These are phyloP conservation scores for Peromyscus leucopus DNA, from an alignment of 2,113 vertebrate genomes.

Conservation along the genomic window DNA sequence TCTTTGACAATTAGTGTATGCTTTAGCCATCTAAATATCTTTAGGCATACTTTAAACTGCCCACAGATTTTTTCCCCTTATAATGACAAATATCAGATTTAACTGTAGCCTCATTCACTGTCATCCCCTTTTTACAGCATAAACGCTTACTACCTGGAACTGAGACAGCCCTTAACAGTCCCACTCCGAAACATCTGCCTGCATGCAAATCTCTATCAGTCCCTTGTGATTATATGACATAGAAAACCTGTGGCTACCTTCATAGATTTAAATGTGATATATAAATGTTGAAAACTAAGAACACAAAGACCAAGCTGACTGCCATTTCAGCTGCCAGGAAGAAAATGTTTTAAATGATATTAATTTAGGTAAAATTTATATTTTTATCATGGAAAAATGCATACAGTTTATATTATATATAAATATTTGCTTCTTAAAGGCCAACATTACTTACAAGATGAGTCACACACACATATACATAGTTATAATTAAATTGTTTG, in stretches of 20 bases:
- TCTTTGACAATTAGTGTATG: constrained; percentile 34
- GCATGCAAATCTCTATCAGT: constrained; percentile 41
- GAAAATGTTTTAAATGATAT: constrained; percentile 36
- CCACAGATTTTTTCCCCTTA: constrained; percentile 67
- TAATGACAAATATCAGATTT: constrained; percentile 71
- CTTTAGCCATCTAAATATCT: constrained; percentile 74
- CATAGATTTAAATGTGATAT: constrained; percentile 23
- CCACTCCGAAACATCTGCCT: constrained; percentile 45
- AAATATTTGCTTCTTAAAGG: not conserved
- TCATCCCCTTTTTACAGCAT: constrained; percentile 21
- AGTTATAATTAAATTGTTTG: not conserved
- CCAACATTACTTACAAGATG: not conserved
- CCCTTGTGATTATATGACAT: constrained; percentile 2
- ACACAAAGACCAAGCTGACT: constrained; percentile 48
- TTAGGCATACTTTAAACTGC: constrained; percentile 66
- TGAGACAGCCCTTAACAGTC: constrained; percentile 22
- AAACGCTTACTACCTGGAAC: constrained; percentile 55
- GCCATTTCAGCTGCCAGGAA: not conserved
- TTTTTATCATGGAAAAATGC: not conserved
- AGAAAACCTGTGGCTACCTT: not conserved
- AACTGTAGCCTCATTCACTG: constrained; percentile 33
- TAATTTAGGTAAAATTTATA: constrained; percentile 31
- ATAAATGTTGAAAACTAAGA: constrained; percentile 32
- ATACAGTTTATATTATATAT: not conserved
- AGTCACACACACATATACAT: not conserved